A percentile compares a stretch with the other conserved stretches of the same genome.
Evolutionary conservation across 2,797 vertebrate species (phyloP).

Genomic region (Benthosema pterotum): DNA sequence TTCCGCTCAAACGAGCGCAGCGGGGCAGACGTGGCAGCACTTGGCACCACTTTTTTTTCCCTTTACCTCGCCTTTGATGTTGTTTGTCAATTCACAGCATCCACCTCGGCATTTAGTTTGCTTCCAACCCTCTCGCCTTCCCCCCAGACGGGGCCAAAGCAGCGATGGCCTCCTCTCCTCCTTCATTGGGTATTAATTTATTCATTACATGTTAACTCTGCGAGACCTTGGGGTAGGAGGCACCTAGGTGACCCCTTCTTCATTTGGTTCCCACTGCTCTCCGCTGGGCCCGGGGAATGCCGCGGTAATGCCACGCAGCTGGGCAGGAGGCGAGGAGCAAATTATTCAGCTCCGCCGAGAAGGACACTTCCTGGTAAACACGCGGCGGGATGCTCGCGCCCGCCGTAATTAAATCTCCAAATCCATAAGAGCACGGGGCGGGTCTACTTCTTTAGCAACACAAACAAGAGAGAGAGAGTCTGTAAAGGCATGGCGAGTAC

Average conservation of each 20-base stretch:
- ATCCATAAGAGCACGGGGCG: constrained; percentile 66
- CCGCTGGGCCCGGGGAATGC: constrained; percentile 71
- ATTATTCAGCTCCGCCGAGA: constrained; percentile 78
- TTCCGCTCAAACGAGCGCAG: constrained; percentile 70
- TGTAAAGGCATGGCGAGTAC: constrained; percentile 36
- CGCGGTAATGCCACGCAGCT: constrained; percentile 76
- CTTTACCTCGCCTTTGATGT: constrained; percentile 64
- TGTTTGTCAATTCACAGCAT: constrained; percentile 72
- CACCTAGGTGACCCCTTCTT: constrained; percentile 80
- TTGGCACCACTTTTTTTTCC: constrained; percentile 69
- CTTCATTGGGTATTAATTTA: constrained; percentile 86
- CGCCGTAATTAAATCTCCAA: constrained; percentile 81
- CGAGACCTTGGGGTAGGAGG: constrained; percentile 74
- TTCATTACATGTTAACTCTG: constrained; percentile 86
- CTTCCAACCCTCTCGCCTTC: constrained; percentile 55
- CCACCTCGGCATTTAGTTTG: constrained; percentile 52
- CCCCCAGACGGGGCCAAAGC: constrained; percentile 56
- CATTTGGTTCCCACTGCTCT: constrained; percentile 76
- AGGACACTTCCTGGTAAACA: constrained; percentile 77
- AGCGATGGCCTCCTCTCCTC: constrained; percentile 48
- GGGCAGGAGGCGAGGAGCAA: constrained; percentile 72
- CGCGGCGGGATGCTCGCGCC: constrained; percentile 67
- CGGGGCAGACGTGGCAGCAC: constrained; percentile 64
- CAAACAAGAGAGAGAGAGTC: constrained; percentile 39
- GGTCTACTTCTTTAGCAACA: constrained; percentile 55